These are phyloP conservation scores for Paratrypauchen microcephalus DNA, from an alignment of 2,797 vertebrate species.

Conservation along the genomic window DNA sequence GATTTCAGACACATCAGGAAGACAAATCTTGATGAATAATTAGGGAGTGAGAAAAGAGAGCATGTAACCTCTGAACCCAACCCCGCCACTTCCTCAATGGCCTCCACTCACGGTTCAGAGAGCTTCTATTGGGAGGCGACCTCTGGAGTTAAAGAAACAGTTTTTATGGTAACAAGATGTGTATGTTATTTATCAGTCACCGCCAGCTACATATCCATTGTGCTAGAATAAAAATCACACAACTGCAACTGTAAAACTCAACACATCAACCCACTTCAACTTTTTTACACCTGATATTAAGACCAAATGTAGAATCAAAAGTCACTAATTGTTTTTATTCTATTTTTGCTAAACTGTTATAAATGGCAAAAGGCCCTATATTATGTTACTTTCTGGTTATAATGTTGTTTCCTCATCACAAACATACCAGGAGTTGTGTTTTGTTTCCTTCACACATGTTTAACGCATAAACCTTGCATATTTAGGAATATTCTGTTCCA, in stretches of 20 bases:
- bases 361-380: no score
- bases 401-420: no score
- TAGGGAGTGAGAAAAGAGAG: conserved; percentile 38
- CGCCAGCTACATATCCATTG: conserved; percentile 1
- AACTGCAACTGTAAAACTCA: not conserved
- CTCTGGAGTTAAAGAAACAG: conserved; percentile 25
- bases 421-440: no score
- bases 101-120: conserved; percentile 55
- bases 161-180: conserved; percentile 61
- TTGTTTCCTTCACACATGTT: no score
- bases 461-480: no score
- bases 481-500: no score
- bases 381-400: no score
- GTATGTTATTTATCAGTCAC: conserved; percentile 24
- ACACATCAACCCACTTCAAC: not conserved
- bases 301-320: no score
- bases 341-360: no score
- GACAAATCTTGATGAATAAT: conserved; percentile 65
- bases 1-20: conserved; percentile 64
- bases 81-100: conserved; percentile 22
- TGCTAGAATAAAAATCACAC: not conserved
- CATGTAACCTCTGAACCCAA: conserved; percentile 37
- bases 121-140: conserved; percentile 45
- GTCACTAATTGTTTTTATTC: no score
- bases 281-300: not conserved